Evolutionary conservation across 2,888 invertebrate species (phyloP).

Genomic region (Nephrotoma flavescens): DNA sequence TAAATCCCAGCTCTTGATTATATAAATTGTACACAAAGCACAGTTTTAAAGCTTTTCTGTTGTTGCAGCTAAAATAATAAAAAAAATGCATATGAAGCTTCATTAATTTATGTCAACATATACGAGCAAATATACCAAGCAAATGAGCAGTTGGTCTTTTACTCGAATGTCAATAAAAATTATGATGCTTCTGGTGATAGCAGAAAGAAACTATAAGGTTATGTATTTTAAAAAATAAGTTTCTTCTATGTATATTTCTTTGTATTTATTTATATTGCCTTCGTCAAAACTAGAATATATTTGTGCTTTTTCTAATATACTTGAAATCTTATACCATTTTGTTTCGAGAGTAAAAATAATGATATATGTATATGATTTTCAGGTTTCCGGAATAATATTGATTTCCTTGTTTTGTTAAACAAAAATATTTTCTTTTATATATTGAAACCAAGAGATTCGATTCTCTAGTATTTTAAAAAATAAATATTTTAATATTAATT

Average conservation of each 20-base stretch:
- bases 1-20: neutral
- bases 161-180: neutral
- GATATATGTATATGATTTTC: neutral
- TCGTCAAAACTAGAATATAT: neutral
- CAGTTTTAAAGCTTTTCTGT: neutral
- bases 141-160: neutral
- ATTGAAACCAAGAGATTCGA: neutral
- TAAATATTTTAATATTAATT: no score
- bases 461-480: neutral
- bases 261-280: neutral
- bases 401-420: neutral
- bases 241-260: neutral
- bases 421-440: neutral
- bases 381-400: neutral
- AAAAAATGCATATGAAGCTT: neutral
- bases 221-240: neutral
- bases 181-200: neutral
- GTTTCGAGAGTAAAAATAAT: neutral
- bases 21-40: neutral
- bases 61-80: neutral
- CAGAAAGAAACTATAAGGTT: neutral
- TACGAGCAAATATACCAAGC: neutral
- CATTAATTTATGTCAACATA: neutral
- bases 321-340: neutral
- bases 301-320: neutral